A percentile compares a stretch with the other conserved stretches of the same genome.
phyloP scores from a whole-genome alignment of 2,113 vertebrate species.

The Fulmarus glacialis region DNA sequence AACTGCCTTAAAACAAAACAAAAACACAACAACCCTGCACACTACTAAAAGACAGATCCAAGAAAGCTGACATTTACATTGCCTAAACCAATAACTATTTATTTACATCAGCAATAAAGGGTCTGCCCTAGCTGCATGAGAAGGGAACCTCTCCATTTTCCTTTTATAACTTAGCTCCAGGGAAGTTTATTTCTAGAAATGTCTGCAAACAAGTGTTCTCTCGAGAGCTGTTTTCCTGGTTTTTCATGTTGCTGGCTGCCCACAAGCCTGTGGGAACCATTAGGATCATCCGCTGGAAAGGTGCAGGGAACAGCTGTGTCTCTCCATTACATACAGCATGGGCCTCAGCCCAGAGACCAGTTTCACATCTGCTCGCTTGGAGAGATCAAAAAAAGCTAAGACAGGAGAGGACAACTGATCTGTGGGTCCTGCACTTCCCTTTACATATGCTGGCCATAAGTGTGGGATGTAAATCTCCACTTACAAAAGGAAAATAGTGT shows the following conservation, averaged over 20 bases:
- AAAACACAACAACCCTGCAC: background rate
- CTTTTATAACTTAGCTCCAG: background rate
- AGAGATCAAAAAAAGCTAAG: background rate
- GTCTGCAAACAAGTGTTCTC: conserved; percentile 24
- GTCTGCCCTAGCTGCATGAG: background rate
- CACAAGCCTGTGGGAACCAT: conserved; percentile 3
- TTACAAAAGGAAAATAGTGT: background rate
- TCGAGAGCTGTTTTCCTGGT: background rate
- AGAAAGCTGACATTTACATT: background rate
- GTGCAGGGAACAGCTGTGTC: conserved; percentile 22
- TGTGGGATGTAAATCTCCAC: background rate
- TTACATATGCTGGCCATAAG: conserved; percentile 19
- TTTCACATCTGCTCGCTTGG: conserved; percentile 16
- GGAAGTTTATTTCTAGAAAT: conserved; percentile 30
- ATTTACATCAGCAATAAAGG: background rate
- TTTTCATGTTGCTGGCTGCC: conserved; percentile 40
- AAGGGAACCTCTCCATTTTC: background rate
- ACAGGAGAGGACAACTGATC: background rate
- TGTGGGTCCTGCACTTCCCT: background rate
- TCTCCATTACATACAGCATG: background rate
- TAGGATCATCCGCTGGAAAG: conserved; percentile 17
- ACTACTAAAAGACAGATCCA: background rate
- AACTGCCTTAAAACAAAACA: background rate
- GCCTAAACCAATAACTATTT: background rate
- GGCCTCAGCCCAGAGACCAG: background rate